Evolutionary conservation across 1,140 invertebrate genomes (phyloP), one percentile per base, ranked within the genome.

Genomic region (Bombus picipes): DNA sequence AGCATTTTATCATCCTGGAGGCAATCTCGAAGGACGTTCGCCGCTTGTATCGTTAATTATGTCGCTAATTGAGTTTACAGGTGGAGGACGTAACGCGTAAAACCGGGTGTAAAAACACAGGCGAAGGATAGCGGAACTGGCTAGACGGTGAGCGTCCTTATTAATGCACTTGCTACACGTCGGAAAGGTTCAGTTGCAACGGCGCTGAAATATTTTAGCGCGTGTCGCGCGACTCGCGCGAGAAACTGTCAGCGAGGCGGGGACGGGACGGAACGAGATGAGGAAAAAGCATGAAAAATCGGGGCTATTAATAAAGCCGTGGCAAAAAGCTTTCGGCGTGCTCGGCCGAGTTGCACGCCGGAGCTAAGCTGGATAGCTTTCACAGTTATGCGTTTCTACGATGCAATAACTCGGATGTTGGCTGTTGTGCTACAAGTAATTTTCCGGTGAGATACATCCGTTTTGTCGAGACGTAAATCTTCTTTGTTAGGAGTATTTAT

Each of bases 261-360:
- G 68, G 32, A 10, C 34, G 34, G 37, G 25, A 15, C 28, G 25
- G 65, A 66, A 73, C 66, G 83, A 70, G 73, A 59, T 79, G 15
- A 75, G 34, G 39, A 83, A 85, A 83, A 85, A 89, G 74, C 73
- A 73, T 91, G 89, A 92, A 91, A 92, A 91, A 92, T 92, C 73
- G 79, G 65, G 28, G 25, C 91, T 91, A 91, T 92, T 92, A 92
- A 90, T 90, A 92, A 89, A 81, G 68, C 79, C 59, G 59, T 72
- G 81, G 89, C 59, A 87, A 92, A 92, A 91, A 88, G 87, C 86
- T 80, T 85, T 83, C 65, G 72, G 75, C 68, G 25, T 85, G 85
- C 78, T 86, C 79, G 86, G 74, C 74, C 47, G 47, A 53, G 47
- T 53, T 53, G 47, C 47, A 53, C 47, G 18, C 6, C 81, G 81